phyloP scores from a whole-genome alignment of 2,113 vertebrate genomes.

The Bubo blakistoni region DNA sequence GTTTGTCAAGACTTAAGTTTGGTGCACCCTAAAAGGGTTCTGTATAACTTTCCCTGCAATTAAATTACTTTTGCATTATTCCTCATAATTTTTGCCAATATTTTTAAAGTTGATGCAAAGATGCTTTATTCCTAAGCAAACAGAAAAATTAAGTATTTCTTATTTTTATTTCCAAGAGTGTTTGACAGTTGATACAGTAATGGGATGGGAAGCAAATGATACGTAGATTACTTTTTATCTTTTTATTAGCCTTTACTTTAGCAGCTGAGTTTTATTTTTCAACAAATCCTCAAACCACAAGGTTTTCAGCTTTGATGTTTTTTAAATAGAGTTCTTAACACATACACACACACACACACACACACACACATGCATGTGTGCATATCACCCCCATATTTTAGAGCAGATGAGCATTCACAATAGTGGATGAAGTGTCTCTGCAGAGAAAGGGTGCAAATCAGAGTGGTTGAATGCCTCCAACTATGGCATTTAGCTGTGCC shows the following conservation, averaged over 20 bases:
- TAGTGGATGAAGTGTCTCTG: not conserved
- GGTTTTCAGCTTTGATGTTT: not conserved
- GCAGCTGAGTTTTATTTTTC: not conserved
- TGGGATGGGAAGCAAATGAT: not conserved
- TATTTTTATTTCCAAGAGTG: not conserved
- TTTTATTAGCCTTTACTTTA: not conserved
- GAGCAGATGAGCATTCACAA: not conserved
- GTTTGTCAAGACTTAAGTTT: not conserved
- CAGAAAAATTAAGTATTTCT: not conserved
- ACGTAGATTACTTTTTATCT: not conserved
- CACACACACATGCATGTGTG: not conserved
- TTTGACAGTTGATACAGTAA: not conserved
- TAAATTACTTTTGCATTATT: not conserved
- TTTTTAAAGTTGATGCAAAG: not conserved
- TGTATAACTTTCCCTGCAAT: not conserved
- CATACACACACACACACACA: not conserved
- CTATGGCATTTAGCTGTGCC: not conserved
- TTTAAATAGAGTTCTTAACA: not conserved
- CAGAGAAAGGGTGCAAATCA: not conserved
- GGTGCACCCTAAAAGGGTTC: not conserved
- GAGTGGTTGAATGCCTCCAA: not conserved
- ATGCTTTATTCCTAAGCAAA: not conserved
- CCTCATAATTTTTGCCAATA: not conserved
- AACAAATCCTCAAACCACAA: not conserved
- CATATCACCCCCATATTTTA: not conserved